Conservation (phyloP, 1,140 invertebrate genomes). For the Drosophila virilis region DNA sequence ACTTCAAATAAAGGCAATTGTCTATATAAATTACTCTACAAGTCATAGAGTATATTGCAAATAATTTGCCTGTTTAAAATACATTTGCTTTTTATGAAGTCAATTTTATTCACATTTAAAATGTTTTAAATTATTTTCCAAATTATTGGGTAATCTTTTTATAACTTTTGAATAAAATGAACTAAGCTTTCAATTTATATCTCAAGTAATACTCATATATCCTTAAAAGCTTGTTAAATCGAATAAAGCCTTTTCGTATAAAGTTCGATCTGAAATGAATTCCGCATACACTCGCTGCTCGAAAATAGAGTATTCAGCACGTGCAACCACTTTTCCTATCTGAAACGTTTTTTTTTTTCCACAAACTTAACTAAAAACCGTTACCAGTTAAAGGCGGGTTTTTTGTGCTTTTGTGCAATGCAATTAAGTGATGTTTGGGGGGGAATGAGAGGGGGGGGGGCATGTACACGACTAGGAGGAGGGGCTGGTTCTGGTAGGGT, state of each 20-base stretch:
- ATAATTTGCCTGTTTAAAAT: too few relatives aligned
- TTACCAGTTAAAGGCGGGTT: constrained; percentile 58
- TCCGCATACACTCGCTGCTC: neutral
- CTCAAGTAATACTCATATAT: too few relatives aligned
- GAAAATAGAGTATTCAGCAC: constrained; percentile 11
- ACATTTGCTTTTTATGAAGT: too few relatives aligned
- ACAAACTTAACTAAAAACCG: constrained; percentile 38
- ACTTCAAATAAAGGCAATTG: constrained; percentile 31
- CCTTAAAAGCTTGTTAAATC: too few relatives aligned
- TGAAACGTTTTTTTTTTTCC: constrained; percentile 39
- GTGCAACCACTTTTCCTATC: constrained; percentile 35
- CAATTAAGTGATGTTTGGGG: constrained; percentile 43
- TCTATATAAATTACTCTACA: constrained; percentile 7
- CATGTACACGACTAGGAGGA: neutral
- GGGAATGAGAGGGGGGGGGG: neutral
- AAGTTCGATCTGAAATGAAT: neutral
- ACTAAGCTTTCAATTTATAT: too few relatives aligned
- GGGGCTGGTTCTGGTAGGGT: constrained; percentile 23
- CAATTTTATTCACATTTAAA: neutral
- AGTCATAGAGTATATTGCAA: neutral
- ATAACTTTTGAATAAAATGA: too few relatives aligned
- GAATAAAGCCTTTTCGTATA: too few relatives aligned
- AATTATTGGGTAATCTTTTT: too few relatives aligned
- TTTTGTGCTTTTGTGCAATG: constrained; percentile 48
- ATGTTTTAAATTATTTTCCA: too few relatives aligned